Base-by-base conservation (phyloP, 2,113 vertebrate species). In the Epinephelus cyanopodus region DNA sequence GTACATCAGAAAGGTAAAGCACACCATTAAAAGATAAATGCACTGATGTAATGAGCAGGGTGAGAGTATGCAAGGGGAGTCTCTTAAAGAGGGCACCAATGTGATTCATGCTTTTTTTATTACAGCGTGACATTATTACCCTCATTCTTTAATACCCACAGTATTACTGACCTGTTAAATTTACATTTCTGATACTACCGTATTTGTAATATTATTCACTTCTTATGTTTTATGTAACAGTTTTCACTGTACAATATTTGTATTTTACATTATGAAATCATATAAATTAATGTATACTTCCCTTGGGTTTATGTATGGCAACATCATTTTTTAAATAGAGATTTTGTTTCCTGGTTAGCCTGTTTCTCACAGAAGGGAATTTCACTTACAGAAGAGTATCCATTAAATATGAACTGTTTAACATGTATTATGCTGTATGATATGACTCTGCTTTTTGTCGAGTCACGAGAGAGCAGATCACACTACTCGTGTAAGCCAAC, bases 401-500 rank as follows among this genome's bases (percentile, higher is more conserved):
- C n/a, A 66, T 76, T 79, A 80, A 71, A 83, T 64, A 77, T 77
- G 23, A 56, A 42, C 19, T 71, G 3, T 70, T 69, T 63, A 62
- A 76, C 57, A 79, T 91, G 57, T 27, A 82, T 74, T 81, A 77
- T 85, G 29, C 84, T 14, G 70, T 73, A 17, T 87, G 73, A 84
- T 68, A 25, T 45, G 53, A 13, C 6, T 60, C 62, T 69, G 73
- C 67, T 79, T 71, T 47, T 21, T 45, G 63, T 66, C 0, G 64
- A 83, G 53, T 70, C 73, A 58, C 76, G 64, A 64, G 13, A 84
- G 80, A 74, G 33, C 21, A 56, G 39, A 42, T 61, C 68, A 39
- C 33, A 60, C 27, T 19, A 10, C 58, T 50, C 33, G 0, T 25
- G 47, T 71, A 2, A 21, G 54, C 73, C 68, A 86, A 68, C 86